Percentiles rank a stretch among this genome's conserved stretches.
Conservation (phyloP, 1,140 invertebrate genomes). For the Drosophila tani region DNA sequence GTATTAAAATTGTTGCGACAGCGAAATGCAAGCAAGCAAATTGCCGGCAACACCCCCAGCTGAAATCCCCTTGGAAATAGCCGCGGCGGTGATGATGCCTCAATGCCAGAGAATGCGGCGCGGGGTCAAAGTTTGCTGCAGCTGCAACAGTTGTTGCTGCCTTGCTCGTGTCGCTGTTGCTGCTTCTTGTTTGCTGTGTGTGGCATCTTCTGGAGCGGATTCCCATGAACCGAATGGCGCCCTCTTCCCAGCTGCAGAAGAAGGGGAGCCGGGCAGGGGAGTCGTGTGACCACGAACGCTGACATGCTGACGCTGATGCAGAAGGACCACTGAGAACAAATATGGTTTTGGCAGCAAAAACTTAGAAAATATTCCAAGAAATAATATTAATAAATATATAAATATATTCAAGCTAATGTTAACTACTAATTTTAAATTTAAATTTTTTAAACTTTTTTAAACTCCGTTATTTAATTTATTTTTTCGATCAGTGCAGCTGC, state of each 20-base stretch:
- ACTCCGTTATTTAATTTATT: not conserved
- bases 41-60: slow-evolving; percentile 44
- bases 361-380: too few relatives aligned
- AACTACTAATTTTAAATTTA: not conserved
- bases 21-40: slow-evolving; percentile 73
- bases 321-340: slow-evolving; percentile 13
- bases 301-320: slow-evolving; percentile 64
- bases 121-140: slow-evolving; percentile 69
- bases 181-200: slow-evolving; percentile 51
- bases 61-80: not conserved
- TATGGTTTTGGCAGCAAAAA: not conserved
- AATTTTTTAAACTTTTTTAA: too few relatives aligned
- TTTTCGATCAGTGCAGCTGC: slow-evolving; percentile 19
- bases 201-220: slow-evolving; percentile 73
- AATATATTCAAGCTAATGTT: too few relatives aligned
- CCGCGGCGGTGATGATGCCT: slow-evolving; percentile 17
- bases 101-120: slow-evolving; percentile 64
- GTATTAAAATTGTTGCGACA: slow-evolving; percentile 76
- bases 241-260: slow-evolving; percentile 41
- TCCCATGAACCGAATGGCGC: slow-evolving; percentile 75
- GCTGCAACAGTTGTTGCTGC: slow-evolving; percentile 51
- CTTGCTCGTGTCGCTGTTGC: slow-evolving; percentile 14
- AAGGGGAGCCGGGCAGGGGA: slow-evolving; percentile 9
- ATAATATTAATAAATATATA: not conserved
- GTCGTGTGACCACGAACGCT: slow-evolving; percentile 62